Evolutionary conservation across 2,797 vertebrate species (phyloP), one percentile per base, ranked within the genome.

Genomic region (Anguilla obscura): DNA sequence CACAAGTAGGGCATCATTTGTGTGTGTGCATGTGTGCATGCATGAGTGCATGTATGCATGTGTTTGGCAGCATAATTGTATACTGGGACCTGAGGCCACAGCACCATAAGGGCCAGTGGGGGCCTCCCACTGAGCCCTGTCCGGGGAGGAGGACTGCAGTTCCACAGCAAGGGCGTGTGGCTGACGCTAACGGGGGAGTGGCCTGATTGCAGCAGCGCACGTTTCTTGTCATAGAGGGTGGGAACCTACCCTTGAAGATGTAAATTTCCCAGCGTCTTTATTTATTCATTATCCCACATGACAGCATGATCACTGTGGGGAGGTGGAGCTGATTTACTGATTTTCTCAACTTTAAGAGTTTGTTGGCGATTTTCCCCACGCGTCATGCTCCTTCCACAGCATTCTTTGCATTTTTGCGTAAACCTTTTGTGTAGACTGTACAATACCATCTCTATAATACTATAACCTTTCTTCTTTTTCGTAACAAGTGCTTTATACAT

Each of bases 161-260:
- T 16, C 30, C 69, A 33, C 1, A 30, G 27, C 27, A 45, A 30
- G n/a, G 66, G 9, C 30, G 69, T 30, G 69, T 12, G 69, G 69
- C 69, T 74, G 9, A 74, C 16, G 9, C 9, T 12, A 74, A 36
- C 14, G 69, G 69, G 74, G 33, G 74, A 76, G 33, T 40, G 14
- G 74, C 33, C 14, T 76, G 12, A 16, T 40, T 76, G 69, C n/a
- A 71, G 69, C 69, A 33, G 27, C 27, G 74, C 74, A 14, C 40
- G 74, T 76, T 33, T 76, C 74, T 14, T 76, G 33, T 21, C 74
- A 76, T 36, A 16, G 74, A 76, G 74, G 74, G 74, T 76, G 74
- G 74, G 74, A 76, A 76, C 69, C 9, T 71, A 33, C 30, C 69
- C 69, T 71, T 71, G 69, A 3, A 30, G 69, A 33, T 71, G 36